Evolutionary conservation across 2,113 vertebrate genomes (phyloP).

Genomic region (Hypanus sabinus): DNA sequence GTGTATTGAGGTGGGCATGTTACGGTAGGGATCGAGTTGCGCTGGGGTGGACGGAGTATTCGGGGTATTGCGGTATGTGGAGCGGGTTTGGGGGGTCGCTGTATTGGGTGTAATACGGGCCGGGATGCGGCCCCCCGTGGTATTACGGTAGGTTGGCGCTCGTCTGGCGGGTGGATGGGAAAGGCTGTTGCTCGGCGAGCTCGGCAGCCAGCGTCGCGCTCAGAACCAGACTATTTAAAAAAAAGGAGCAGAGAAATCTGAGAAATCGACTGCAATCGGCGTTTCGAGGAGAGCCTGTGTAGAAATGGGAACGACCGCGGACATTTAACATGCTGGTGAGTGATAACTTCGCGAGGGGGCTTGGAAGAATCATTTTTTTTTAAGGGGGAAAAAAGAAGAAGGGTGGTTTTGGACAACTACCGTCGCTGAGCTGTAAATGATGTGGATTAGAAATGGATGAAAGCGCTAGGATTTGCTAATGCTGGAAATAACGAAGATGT

Average conservation of each 20-base stretch:
- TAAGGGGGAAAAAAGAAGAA: background rate
- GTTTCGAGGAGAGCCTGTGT: background rate
- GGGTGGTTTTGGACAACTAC: background rate
- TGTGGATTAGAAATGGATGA: background rate
- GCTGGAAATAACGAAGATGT: background rate
- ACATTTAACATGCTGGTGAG: background rate
- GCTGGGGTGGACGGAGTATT: too few species aligned
- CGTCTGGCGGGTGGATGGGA: background rate
- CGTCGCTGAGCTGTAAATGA: background rate
- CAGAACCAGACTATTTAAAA: background rate
- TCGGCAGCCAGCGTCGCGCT: background rate
- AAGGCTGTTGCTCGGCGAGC: slow-evolving; percentile 22
- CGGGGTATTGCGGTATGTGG: too few species aligned
- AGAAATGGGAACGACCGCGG: background rate
- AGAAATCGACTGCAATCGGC: background rate
- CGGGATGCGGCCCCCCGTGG: background rate
- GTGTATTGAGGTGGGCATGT: too few species aligned
- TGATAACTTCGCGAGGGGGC: background rate
- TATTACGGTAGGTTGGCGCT: slow-evolving; percentile 23
- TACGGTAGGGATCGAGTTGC: too few species aligned
- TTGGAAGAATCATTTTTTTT: background rate
- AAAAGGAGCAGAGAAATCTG: background rate
- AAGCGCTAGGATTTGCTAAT: background rate
- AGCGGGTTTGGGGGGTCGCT: background rate
- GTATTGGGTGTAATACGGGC: background rate